Base-by-base conservation (phyloP, 1,140 invertebrate species). In the Lordiphosa mommai region DNA sequence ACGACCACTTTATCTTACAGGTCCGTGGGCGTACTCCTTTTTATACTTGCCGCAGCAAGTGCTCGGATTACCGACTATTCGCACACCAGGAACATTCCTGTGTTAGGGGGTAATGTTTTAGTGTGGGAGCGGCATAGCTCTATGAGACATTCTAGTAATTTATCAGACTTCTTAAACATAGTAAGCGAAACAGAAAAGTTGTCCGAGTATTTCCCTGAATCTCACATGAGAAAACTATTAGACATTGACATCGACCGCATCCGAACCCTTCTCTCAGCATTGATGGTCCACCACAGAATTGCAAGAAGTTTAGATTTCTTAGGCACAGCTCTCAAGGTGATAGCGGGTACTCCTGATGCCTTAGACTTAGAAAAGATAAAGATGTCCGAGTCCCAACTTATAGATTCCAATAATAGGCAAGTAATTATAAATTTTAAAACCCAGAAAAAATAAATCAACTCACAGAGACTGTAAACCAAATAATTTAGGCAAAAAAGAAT, bases 51-150 rank as follows among this genome's bases (percentile, higher is more conserved):
- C 29, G 33, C 16, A 3, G 23, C 38, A 10, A 61, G 12, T 23
- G 43, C 51, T 3, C 13, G 40, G 27, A 36, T 64, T 8, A 68
- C 53, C 5, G 40, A 59, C 23, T 57, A 55, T 34, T 66, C 67
- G 9, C 47, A 65, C 4, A 17, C 49, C 0, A 53, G 48, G 5
- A 65, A 70, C 23, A 65, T 70, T 5, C 44, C 51, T 7, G 20
- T 55, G 0, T 0, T 34, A 34, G 16, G 52, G 8, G 33, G 32
- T 0, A 13, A 37, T 16, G 37, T 49, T 3, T 17, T 50, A 14
- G 36, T 50, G 3, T 58, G 36, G 55, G 27, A 50, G 34, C 23
- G 38, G 7, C 27, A 36, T 8, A 48, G 7, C 46, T 36, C 7
- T 3, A 17, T 17, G 16, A 17, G 16, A 17, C 16, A 2, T 17